These are phyloP conservation scores for Hydrozoanthus tunicans DNA, from an alignment of 64 coral and sea anemone species.

Conservation along the genomic window DNA sequence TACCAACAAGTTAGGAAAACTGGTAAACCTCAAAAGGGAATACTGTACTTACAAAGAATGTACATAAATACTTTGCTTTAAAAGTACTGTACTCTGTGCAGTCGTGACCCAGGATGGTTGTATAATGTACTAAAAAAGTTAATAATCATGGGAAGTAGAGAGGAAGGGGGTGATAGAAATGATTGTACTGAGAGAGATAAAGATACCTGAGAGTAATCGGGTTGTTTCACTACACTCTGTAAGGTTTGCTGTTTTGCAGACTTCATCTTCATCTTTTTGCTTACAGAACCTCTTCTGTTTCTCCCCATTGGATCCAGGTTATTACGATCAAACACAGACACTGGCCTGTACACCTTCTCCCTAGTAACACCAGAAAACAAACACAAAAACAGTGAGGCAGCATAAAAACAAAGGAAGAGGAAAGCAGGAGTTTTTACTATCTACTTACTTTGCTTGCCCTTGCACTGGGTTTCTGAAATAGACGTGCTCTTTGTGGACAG, in stretches of 20 bases:
- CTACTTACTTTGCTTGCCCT: conserved; percentile 80
- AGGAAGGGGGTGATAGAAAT: background rate
- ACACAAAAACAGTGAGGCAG: background rate
- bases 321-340: conserved; percentile 94
- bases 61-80: too few species aligned
- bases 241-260: conserved; percentile 79
- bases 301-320: conserved; percentile 89
- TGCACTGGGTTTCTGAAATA: conserved; percentile 88
- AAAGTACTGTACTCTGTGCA: too few species aligned
- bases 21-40: too few species aligned
- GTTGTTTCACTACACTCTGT: conserved; percentile 80
- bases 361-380: conserved; percentile 26
- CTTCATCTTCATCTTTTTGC: conserved; percentile 97
- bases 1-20: too few species aligned
- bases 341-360: conserved; percentile 84
- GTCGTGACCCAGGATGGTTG: too few species aligned
- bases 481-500: conserved; percentile 65
- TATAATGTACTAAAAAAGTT: too few species aligned
- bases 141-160: too few species aligned
- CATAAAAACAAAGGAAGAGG: background rate
- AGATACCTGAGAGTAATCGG: conserved; percentile 86
- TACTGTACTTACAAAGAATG: too few species aligned
- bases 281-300: conserved; percentile 77
- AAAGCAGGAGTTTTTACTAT: background rate
- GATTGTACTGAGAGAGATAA: background rate